These are phyloP conservation scores for Timema cristinae DNA, from an alignment of 2,888 invertebrate genomes.

Conservation along the genomic window DNA sequence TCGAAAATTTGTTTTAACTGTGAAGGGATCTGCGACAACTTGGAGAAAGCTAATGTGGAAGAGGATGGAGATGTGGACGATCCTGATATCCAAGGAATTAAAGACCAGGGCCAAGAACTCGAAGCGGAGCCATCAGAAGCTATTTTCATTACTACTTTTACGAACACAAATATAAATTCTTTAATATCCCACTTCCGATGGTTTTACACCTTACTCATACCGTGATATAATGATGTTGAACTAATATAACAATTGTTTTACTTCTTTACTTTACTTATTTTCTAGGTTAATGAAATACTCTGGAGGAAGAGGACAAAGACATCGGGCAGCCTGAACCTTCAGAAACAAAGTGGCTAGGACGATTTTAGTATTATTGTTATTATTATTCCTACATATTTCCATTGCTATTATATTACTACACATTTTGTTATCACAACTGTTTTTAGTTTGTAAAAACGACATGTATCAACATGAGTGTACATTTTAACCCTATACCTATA, in stretches of 20 bases:
- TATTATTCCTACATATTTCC: too few relatives aligned
- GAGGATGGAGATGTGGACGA: background rate
- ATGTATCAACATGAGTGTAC: too few relatives aligned
- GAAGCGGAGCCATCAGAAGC: background rate
- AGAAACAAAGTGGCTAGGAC: background rate
- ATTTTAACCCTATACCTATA: too few relatives aligned
- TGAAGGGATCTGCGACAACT: too few relatives aligned
- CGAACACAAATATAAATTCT: background rate
- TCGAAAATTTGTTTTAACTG: too few relatives aligned
- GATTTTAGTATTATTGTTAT: too few relatives aligned
- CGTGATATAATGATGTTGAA: too few relatives aligned
- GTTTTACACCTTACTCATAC: background rate
- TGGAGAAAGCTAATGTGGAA: slow-evolving; percentile 1
- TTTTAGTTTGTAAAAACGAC: too few relatives aligned
- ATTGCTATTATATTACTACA: too few relatives aligned
- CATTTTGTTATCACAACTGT: too few relatives aligned
- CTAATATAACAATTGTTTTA: background rate
- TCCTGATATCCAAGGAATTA: background rate
- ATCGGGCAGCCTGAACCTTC: background rate
- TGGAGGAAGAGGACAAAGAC: background rate
- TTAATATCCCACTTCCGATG: too few relatives aligned
- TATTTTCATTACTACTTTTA: background rate
- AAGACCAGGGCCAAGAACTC: background rate
- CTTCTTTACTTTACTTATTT: background rate
- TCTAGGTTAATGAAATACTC: background rate